Evolutionary conservation across 2,797 vertebrate genomes (phyloP), one percentile per base, ranked within the genome.

Genomic region (Sebastes itinus): DNA sequence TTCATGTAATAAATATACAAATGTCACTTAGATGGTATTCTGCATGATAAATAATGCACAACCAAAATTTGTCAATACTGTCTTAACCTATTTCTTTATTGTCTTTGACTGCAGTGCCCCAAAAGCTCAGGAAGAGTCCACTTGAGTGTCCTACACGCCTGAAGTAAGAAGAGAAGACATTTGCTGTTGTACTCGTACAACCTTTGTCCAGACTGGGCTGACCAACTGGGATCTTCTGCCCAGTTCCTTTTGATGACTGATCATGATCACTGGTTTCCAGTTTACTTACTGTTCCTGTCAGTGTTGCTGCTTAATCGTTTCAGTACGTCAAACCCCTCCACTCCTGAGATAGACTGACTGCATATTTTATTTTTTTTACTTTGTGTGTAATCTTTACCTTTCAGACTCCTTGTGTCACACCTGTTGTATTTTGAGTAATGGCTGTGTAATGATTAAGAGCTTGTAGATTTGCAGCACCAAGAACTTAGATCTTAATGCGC

Each of bases 81-180:
- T 35, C 6, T 46, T 32, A 75, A 38, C 27, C 7, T 12, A 2
- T 74, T 14, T 75, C 12, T 56, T 61, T 60, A 2, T 38, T 72
- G 13, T 52, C 49, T 85, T 61, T 76, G 2, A 27, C 22, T 61
- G 1, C 23, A 95, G 94, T 86, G 82, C 66, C 64, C 80, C 85
- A 5, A 91, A 93, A 68, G 59, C 66, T 69, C 93, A 84, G 52
- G 92, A 94, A 6, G 92, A 93, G 64, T 90, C 92, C n/a, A 72
- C 80, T 5, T 95, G 84, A 94, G 33, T 30, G 13, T 73, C 25
- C 64, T 3, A 14, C 64, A 11, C 4, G 6, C 69, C 69, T 46
- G 54, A 79, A 73, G 77, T 54, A 62, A 52, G 67, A 52, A 75
- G 46, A 63, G 18, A 80, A 68, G 52, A 69, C n/a, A 12, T 61